Evolutionary conservation across 2,888 invertebrate species (phyloP), one percentile per base, ranked within the genome.

Genomic region (Mylabris sibirica): DNA sequence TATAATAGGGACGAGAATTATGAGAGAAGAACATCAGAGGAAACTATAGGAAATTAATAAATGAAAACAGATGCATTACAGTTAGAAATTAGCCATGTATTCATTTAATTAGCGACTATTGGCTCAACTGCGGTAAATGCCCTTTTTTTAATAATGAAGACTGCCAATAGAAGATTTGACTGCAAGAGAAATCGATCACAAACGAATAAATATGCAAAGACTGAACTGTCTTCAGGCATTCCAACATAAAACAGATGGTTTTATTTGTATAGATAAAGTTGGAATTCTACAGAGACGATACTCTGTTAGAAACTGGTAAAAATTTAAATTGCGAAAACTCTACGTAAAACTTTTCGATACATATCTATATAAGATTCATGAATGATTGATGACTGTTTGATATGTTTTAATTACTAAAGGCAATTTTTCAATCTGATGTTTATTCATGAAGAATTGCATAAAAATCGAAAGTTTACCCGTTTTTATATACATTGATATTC

Each of bases 141-240:
- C n/a, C 49, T 9, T 20, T 49, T 17, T 20, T 49, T 8, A 20
- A 53, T 57, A 57, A 57, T 57, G 26, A 12, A 26, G 6, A 57
- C 24, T 57, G 26, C 14, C 57, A 57, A 49, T 49, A 49, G 20
- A 9, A 9, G 20, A 49, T 49, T 49, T 49, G 20, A 1, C 12
- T 20, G 20, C n/a, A 8, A 44, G 30, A 44, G n/a, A 44, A 44
- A 44, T 44, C 26, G 57, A 24, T 26, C 57, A 57, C 57, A 26
- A 26, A 12, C 57, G 12, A 6, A 57, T 57, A 57, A 57, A 57
- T 57, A 57, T 57, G 57, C 57, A 24, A 57, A 24, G 57, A 57
- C 57, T 57, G 14, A 57, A 57, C 57, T 57, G 57, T 57, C 57
- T 57, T 57, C 57, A 22, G 57, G 57, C 57, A 57, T 57, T 57